phyloP scores from a whole-genome alignment of 2,888 invertebrate species.

The Siphonodentalium dalli region DNA sequence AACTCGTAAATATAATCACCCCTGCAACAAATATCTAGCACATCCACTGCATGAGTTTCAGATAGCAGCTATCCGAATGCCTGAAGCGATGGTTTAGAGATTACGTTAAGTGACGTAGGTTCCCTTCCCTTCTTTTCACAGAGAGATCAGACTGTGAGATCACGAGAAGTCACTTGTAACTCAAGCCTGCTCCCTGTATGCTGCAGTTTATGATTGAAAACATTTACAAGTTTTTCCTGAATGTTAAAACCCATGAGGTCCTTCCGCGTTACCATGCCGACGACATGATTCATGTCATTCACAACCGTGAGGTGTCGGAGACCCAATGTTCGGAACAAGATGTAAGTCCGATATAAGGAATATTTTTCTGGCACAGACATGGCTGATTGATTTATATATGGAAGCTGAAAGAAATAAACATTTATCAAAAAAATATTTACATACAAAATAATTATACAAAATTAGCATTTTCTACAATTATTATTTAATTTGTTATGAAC shows the following conservation, averaged over 20 bases:
- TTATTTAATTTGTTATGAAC: not conserved
- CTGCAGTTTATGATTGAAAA: too few species aligned
- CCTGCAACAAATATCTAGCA: too few species aligned
- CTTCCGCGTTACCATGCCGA: conserved; percentile 66
- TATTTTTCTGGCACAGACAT: conserved; percentile 61
- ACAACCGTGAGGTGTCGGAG: conserved; percentile 65
- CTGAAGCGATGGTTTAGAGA: too few species aligned
- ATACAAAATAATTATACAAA: too few species aligned
- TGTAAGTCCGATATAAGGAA: conserved; percentile 65
- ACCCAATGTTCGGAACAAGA: conserved; percentile 65
- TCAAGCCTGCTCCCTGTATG: too few species aligned
- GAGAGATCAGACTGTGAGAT: too few species aligned
- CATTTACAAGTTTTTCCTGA: conserved; percentile 62
- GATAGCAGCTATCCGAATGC: too few species aligned
- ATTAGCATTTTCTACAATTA: not conserved
- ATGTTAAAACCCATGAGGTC: conserved; percentile 66
- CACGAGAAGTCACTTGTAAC: too few species aligned
- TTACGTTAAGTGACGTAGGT: too few species aligned
- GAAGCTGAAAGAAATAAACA: conserved; percentile 41
- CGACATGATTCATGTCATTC: conserved; percentile 58
- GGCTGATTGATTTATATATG: conserved; percentile 65
- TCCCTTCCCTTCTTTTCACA: too few species aligned
- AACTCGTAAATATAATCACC: too few species aligned
- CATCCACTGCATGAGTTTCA: too few species aligned
- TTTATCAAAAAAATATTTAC: not conserved